Evolutionary conservation across 2,113 vertebrate genomes (phyloP), one percentile per base, ranked within the genome.

Genomic region (Neogale vison): DNA sequence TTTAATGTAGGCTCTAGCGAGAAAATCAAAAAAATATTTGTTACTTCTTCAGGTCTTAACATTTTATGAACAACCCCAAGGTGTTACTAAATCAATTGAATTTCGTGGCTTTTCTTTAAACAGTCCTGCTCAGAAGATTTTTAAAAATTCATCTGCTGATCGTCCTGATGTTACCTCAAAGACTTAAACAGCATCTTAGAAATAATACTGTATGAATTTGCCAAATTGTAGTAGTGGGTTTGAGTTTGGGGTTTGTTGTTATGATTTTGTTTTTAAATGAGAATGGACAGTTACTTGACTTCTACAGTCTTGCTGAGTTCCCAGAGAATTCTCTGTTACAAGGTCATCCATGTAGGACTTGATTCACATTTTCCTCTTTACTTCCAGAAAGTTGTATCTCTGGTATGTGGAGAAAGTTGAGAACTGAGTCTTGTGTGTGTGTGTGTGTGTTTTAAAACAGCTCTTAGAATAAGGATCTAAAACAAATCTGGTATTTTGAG

Each of bases 1-100:
- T 97, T 98, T 99, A 98, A 98, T 98, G 94, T 98, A 98, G 92
- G 98, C 97, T 94, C 99, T 99, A 97, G 82, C 29, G 95, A 52
- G 95, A 97, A 93, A 91, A 95, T 39, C 12, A 90, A 92, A 29
- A 95, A 90, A 77, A 80, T n/a, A 61, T 13, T 81, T 79, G 15
- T 88, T 80, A 72, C 31, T 95, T 93, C 23, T 45, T 88, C 31
- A 85, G 7, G 55, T 72, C 39, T 61, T 85, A 84, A 90, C 17
- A 39, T 93, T 93, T 90, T 90, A 57, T 71, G 57, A 93, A 82
- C 24, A 63, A 74, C 21, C 26, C 72, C 29, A 91, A 72, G n/a
- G 9, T 84, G 29, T 93, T 55, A 47, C 13, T 80, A 31, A 77
- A 82, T 93, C 29, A 69, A 15, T 31, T 94, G 72, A 90, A 77